Percentiles rank a stretch among this genome's conserved stretches.
Conservation (phyloP, 2,797 vertebrate species). For the Avahi laniger region DNA sequence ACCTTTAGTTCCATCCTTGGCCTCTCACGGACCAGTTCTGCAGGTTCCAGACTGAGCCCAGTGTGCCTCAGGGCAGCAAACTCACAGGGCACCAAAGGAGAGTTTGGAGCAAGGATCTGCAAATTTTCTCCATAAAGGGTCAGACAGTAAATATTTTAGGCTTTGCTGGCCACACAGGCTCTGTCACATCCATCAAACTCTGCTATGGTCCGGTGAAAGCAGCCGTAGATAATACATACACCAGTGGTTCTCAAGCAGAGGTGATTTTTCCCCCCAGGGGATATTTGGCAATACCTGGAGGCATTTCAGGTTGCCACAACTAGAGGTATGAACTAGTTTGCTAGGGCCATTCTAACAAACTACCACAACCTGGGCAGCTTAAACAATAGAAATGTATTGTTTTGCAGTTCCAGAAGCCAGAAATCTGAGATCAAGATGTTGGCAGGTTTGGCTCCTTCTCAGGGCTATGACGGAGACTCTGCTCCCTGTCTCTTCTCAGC, state of each 20-base stretch:
- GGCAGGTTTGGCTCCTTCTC: rapidly evolving
- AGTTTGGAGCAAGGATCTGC: background rate
- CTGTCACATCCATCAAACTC: background rate
- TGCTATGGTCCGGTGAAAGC: rapidly evolving
- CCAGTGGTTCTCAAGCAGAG: background rate
- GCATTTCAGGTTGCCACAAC: background rate
- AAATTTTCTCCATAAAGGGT: background rate
- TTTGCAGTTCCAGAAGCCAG: rapidly evolving
- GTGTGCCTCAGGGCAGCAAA: rapidly evolving
- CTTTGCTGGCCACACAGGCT: background rate
- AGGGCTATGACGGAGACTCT: background rate
- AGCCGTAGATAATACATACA: rapidly evolving
- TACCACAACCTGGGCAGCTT: background rate
- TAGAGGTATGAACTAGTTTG: rapidly evolving
- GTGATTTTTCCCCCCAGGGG: background rate
- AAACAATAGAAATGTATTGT: background rate
- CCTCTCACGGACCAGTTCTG: background rate
- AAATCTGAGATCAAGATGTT: background rate
- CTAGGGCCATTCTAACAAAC: background rate
- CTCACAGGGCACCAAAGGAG: rapidly evolving
- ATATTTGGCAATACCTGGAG: background rate
- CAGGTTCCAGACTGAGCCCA: too few relatives aligned
- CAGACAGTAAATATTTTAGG: background rate
- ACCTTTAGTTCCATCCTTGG: rapidly evolving
- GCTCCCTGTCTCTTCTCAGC: too few relatives aligned